These are phyloP conservation scores for Drosophila setosimentum DNA, from an alignment of 2,888 invertebrate genomes.

Conservation along the genomic window DNA sequence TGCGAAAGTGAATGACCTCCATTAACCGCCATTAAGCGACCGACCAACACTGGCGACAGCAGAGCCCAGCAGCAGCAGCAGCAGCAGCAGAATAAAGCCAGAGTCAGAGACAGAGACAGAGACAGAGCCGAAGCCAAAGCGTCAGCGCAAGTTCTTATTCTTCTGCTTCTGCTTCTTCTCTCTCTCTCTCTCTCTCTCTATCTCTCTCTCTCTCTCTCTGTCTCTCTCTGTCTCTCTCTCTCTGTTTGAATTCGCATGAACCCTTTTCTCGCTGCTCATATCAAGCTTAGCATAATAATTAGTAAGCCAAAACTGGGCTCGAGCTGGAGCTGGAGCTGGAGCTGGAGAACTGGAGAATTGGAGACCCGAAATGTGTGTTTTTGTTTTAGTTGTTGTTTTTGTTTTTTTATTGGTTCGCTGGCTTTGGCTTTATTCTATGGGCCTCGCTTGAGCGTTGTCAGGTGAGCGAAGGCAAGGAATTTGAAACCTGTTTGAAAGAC, in stretches of 20 bases:
- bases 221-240: constrained; percentile 14
- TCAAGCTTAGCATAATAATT: constrained; percentile 77
- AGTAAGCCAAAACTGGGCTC: constrained; percentile 72
- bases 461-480: constrained; percentile 73
- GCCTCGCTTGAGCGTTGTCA: constrained; percentile 40
- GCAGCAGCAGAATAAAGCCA: constrained; percentile 1
- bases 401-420: constrained; percentile 54
- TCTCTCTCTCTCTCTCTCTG: constrained; percentile 17
- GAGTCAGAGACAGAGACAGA: too few species aligned
- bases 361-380: constrained; percentile 35
- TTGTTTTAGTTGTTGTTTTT: not conserved
- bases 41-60: constrained; percentile 14
- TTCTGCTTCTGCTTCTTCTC: constrained; percentile 12
- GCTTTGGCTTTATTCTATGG: constrained; percentile 43
- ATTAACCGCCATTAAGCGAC: constrained; percentile 84
- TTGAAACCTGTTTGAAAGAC: constrained; percentile 76
- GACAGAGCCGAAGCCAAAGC: too few species aligned
- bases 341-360: not conserved
- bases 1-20: constrained; percentile 86
- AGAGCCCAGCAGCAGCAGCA: not conserved
- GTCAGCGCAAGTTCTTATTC: constrained; percentile 8
- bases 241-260: constrained; percentile 63
- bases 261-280: constrained; percentile 55
- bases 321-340: constrained; percentile 42
- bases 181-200: constrained; percentile 10